A percentile compares a stretch with the other conserved stretches of the same genome.
Conservation (phyloP, 2,797 vertebrate genomes). For the Sebastes paucispinis region DNA sequence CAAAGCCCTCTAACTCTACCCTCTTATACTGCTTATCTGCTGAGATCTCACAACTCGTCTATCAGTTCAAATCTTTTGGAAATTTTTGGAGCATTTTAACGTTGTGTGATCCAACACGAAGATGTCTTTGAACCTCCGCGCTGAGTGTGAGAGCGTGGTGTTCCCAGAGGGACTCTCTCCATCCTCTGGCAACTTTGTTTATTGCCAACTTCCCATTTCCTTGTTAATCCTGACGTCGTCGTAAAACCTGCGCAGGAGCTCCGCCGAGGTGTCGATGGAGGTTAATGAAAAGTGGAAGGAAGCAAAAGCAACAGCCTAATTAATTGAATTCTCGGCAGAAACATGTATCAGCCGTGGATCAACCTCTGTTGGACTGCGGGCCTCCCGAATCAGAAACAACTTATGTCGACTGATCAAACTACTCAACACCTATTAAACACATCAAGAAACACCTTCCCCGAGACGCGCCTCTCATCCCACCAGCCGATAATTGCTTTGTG, state of each 20-base stretch:
- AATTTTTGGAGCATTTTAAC: background rate
- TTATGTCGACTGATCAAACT: constrained; percentile 81
- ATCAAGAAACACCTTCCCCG: constrained; percentile 79
- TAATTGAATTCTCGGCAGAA: constrained; percentile 79
- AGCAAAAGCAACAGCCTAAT: constrained; percentile 79
- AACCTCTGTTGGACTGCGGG: constrained; percentile 68
- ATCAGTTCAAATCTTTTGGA: constrained; percentile 19
- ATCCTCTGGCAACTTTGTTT: constrained; percentile 72
- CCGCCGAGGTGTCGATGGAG: constrained; percentile 76
- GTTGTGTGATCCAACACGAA: constrained; percentile 21
- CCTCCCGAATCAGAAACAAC: constrained; percentile 66
- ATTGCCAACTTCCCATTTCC: constrained; percentile 75
- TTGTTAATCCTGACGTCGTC: constrained; percentile 73
- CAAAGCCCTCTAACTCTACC: constrained; percentile 41
- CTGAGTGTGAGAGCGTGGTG: constrained; percentile 20
- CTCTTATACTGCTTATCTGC: constrained; percentile 44
- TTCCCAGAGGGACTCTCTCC: constrained; percentile 43
- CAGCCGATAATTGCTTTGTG: constrained; percentile 84
- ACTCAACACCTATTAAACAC: constrained; percentile 84
- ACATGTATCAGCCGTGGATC: constrained; percentile 71
- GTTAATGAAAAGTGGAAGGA: constrained; percentile 85
- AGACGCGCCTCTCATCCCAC: constrained; percentile 75
- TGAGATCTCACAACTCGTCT: constrained; percentile 33
- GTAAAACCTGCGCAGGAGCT: constrained; percentile 65
- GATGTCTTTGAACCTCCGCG: constrained; percentile 10